Evolutionary conservation across 2,113 vertebrate genomes (phyloP).

Genomic region (Poeciliopsis occidentalis): DNA sequence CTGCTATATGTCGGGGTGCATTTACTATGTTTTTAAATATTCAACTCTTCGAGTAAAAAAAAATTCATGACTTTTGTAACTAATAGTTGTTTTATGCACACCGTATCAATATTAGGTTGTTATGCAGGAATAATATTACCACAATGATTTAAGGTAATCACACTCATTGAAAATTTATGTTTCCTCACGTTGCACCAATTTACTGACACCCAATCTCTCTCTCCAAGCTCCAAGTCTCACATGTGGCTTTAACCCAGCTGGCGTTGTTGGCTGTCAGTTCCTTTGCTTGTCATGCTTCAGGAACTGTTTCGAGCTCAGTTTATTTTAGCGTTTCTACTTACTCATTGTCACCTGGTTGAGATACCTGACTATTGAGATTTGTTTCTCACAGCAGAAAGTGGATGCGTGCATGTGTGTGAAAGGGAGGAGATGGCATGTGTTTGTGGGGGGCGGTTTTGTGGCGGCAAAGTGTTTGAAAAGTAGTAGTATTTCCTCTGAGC

Average conservation of each 20-base stretch:
- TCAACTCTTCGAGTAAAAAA: neutral
- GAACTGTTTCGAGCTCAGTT: conserved; percentile 81
- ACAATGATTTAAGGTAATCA: neutral
- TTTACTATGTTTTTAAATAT: neutral
- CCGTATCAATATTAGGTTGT: neutral
- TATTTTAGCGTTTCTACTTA: conserved; percentile 78
- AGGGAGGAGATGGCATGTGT: conserved; percentile 11
- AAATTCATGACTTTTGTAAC: neutral
- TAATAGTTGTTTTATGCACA: neutral
- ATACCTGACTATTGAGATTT: conserved; percentile 74
- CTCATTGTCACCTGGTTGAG: conserved; percentile 79
- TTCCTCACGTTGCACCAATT: neutral
- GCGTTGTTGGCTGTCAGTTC: conserved; percentile 62
- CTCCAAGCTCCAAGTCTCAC: conserved; percentile 29
- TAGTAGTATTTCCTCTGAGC: conserved; percentile 55
- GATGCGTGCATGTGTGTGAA: conserved; percentile 36
- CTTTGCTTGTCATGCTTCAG: conserved; percentile 73
- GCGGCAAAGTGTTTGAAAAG: conserved; percentile 52
- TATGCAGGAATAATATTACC: neutral
- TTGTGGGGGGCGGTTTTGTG: conserved; percentile 5
- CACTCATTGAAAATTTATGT: neutral
- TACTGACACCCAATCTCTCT: neutral
- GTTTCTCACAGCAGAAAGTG: conserved; percentile 40
- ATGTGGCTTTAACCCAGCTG: conserved; percentile 76
- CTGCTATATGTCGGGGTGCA: neutral